Evolutionary conservation across 2,888 invertebrate genomes (phyloP), one percentile per base, ranked within the genome.

Genomic region (Eulithis testata): DNA sequence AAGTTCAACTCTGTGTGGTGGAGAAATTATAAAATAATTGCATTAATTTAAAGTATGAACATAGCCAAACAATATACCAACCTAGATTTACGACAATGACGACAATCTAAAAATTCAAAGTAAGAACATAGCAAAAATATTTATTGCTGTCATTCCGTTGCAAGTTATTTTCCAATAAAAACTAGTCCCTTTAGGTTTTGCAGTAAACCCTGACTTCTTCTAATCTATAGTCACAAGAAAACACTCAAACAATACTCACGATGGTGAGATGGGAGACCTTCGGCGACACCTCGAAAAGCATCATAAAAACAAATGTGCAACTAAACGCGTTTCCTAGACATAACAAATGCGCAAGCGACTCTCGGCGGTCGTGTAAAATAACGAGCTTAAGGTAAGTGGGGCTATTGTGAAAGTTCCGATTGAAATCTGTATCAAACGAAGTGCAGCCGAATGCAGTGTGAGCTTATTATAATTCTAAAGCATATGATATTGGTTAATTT

Each of bases 281-380:
- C 12, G 55, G 53, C 21, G 49, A 67, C 57, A 63, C 67, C 60
- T 59, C 44, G 14, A 44, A 60, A 56, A 52, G 56, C 21, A 62
- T 60, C 53, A 72, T 83, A 82, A 82, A 82, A 83, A 78, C 77
- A 73, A 82, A 82, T 82, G 79, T 65, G 73, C 72, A 68, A 75
- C 76, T 81, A 80, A 81, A 82, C 77, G 79, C 81, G 73, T 73
- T 78, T 77, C 76, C 66, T 77, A 74, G 77, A 80, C 77, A 75
- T 73, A 76, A 74, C 74, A 77, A 78, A 78, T 79, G 78, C 74
- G 71, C 72, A 71, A 66, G 74, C 66, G 65, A 63, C 44, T 47
- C 66, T 68, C 64, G 50, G 64, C 21, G 66, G 71, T 71, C 69
- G 74, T 74, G 76, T 77, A 68, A 80, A 80, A 79, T 84, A 84